Conservation (phyloP, 2,797 vertebrate species). For the Melanotaenia boesemani region DNA sequence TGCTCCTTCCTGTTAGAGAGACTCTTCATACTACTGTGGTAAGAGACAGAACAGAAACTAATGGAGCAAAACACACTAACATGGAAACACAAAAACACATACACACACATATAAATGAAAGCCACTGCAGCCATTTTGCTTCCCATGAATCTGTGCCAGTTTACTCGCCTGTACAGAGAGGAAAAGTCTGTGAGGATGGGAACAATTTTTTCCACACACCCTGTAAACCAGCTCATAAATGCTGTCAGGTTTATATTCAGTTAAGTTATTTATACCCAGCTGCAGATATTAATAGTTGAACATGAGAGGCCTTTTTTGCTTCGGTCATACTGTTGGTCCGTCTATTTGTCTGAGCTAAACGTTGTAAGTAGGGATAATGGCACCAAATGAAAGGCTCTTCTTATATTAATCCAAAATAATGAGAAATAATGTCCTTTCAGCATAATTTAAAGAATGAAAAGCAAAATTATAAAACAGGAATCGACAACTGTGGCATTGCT, state of each 20-base stretch:
- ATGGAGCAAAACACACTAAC: slow-evolving; percentile 36
- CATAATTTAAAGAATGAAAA: background rate
- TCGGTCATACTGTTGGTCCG: slow-evolving; percentile 11
- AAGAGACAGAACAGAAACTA: slow-evolving; percentile 54
- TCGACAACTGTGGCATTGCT: background rate
- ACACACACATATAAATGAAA: slow-evolving; percentile 25
- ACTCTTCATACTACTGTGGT: slow-evolving; percentile 49
- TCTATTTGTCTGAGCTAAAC: slow-evolving; percentile 31
- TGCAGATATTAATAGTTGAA: slow-evolving; percentile 75
- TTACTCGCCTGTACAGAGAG: slow-evolving; percentile 13
- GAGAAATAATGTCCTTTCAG: background rate
- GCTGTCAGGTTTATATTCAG: slow-evolving; percentile 59
- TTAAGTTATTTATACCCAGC: slow-evolving; percentile 61
- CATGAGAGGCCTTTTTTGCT: slow-evolving; percentile 67
- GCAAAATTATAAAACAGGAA: too few species aligned
- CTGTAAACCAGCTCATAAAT: slow-evolving; percentile 42
- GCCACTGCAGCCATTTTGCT: slow-evolving; percentile 1
- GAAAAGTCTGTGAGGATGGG: slow-evolving; percentile 19
- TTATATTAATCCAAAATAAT: background rate
- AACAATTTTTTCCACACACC: slow-evolving; percentile 48
- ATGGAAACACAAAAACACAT: slow-evolving; percentile 34
- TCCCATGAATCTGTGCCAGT: slow-evolving; percentile 12
- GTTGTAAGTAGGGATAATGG: slow-evolving; percentile 3
- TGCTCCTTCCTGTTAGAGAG: slow-evolving; percentile 66
- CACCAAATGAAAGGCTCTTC: background rate